A percentile compares a stretch with the other conserved stretches of the same genome.
Evolutionary conservation across 2,888 invertebrate genomes (phyloP).

Genomic region (Loripinus fragilis): DNA sequence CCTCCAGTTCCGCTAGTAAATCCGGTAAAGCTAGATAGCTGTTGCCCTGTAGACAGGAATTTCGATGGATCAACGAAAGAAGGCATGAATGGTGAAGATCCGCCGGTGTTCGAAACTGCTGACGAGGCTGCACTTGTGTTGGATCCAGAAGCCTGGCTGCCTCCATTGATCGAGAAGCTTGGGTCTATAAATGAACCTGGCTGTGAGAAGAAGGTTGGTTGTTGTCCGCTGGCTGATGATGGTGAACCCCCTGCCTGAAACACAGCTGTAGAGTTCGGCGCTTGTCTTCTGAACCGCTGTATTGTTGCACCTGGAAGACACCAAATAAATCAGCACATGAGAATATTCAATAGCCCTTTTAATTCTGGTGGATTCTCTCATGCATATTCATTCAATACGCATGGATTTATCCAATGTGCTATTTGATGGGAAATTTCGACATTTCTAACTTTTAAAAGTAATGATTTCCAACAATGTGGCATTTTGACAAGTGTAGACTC

Average conservation of each 20-base stretch:
- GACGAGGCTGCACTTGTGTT: neutral
- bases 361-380: no score
- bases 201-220: neutral
- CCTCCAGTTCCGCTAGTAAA: neutral
- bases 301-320: no score
- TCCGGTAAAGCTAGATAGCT: neutral
- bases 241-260: slow-evolving; percentile 3
- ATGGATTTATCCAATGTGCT: no score
- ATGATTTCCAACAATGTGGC: no score
- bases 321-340: no score
- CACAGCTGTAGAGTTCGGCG: neutral
- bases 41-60: slow-evolving; percentile 3
- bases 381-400: no score
- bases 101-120: neutral
- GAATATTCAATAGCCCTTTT: no score
- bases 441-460: no score
- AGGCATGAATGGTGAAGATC: slow-evolving; percentile 10
- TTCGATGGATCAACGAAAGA: slow-evolving; percentile 24
- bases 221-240: neutral
- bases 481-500: no score
- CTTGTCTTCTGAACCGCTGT: neutral
- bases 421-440: no score
- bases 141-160: neutral
- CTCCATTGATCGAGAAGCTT: neutral
- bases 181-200: slow-evolving; percentile 19